Evolutionary conservation across 2,113 vertebrate species (phyloP).

Genomic region (Holacanthus passer): DNA sequence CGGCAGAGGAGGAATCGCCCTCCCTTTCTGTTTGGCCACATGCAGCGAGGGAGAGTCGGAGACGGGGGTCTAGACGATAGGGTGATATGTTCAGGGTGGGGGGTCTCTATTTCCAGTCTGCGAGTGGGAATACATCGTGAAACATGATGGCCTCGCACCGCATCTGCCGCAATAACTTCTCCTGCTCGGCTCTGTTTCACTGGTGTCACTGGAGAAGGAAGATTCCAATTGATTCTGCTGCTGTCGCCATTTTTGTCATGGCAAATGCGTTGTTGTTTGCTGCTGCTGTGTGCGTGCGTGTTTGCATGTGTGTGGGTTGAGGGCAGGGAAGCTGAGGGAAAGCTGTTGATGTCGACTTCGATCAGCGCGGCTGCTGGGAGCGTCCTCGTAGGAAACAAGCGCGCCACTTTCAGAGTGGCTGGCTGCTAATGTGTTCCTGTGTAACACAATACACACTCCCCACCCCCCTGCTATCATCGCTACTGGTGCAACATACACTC

Average conservation of each 20-base stretch:
- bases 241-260: conserved; percentile 33
- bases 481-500: background rate
- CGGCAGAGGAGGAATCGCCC: conserved; percentile 57
- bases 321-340: conserved; percentile 21
- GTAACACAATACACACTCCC: conserved; percentile 64
- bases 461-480: conserved; percentile 11
- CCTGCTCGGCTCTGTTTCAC: conserved; percentile 27
- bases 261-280: conserved; percentile 33
- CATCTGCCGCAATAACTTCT: conserved; percentile 32
- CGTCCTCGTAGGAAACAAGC: conserved; percentile 61
- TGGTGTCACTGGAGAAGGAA: conserved; percentile 38
- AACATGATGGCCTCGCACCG: conserved; percentile 38
- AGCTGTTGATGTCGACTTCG: conserved; percentile 59
- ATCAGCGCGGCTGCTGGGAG: conserved; percentile 65
- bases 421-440: conserved; percentile 72
- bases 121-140: conserved; percentile 38
- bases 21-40: conserved; percentile 49
- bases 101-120: conserved; percentile 50
- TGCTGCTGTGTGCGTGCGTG: conserved; percentile 8
- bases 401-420: conserved; percentile 54
- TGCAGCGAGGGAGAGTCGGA: conserved; percentile 13
- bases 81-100: conserved; percentile 23
- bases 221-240: conserved; percentile 49
- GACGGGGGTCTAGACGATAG: conserved; percentile 32
- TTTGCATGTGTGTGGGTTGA: conserved; percentile 13